A percentile compares a stretch with the other conserved stretches of the same genome.
Conservation (phyloP, 2,888 invertebrate genomes). For the Pemphredon lugubris region DNA sequence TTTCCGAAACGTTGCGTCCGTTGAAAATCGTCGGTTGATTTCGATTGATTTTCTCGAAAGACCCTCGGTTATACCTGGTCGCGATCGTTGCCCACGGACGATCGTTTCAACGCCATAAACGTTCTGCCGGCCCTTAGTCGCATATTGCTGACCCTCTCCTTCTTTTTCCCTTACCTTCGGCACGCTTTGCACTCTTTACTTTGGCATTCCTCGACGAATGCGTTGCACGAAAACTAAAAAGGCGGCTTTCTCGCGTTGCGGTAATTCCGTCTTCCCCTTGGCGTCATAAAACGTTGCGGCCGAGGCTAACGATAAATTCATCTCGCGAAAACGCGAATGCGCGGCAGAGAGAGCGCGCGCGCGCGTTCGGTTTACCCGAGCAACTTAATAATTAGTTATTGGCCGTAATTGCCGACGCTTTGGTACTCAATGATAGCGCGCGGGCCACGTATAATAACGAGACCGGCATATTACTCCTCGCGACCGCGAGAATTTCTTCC, state of each 20-base stretch:
- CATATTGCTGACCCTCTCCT: conserved; percentile 9
- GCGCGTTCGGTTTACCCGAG: conserved; percentile 1
- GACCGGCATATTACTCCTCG: no score
- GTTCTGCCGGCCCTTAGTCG: conserved; percentile 14
- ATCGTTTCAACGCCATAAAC: conserved; percentile 39
- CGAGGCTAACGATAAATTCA: conserved; percentile 16
- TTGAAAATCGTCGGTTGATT: conserved; percentile 49
- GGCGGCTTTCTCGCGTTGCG: not conserved
- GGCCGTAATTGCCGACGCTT: not conserved
- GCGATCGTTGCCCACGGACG: not conserved
- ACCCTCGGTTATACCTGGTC: conserved; percentile 4
- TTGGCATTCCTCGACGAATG: conserved; percentile 11
- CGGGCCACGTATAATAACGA: no score
- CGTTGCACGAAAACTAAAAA: not conserved
- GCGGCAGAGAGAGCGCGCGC: no score
- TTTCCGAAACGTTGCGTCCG: no score
- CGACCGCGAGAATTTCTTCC: no score
- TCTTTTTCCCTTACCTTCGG: conserved; percentile 1
- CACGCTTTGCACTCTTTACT: conserved; percentile 12
- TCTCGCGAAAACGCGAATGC: not conserved
- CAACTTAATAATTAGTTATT: not conserved
- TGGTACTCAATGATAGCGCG: no score
- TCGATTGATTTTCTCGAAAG: conserved; percentile 40
- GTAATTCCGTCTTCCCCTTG: conserved; percentile 1
- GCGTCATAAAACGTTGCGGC: conserved; percentile 11